Base-by-base conservation (phyloP, 2,888 invertebrate species). In the Zootermopsis nevadensis region DNA sequence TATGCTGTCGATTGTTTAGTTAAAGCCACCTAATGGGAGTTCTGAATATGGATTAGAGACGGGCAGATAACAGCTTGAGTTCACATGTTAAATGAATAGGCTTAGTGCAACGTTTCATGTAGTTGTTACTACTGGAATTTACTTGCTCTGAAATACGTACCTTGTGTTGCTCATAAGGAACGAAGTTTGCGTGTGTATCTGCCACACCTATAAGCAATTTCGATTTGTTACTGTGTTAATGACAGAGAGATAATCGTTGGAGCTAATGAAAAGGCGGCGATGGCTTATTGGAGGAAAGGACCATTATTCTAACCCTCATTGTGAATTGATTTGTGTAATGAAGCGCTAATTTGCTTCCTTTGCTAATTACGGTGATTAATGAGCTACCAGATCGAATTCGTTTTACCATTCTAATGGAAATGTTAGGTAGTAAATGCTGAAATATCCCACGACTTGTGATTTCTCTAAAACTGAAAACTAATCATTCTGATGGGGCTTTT, bases 131-230 rank as follows among this genome's bases (percentile, higher is more conserved):
- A 38, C 38, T 4, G 10, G 38, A 38, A 7, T 4, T 10, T 38
- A 38, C 10, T 38, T 4, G 38, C 38, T 48, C 15, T 48, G 48
- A 48, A 19, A 3, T 19, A 15, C 48, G 15, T 48, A 48, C 0
- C 15, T 19, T 48, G 60, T 60, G 27, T n/a, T 0, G 60, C 60
- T n/a, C 60, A 60, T 60, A 2, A 60, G n/a, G 60, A n/a, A 0
- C 12, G 60, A 27, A 24, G 38, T 22, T 74, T 74, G 74, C 74
- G 74, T 74, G 74, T 35, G 3, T n/a, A n/a, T 38, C 24, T 7
- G 74, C 74, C 74, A 74, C 74, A 74, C 74, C 74, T 74, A 35
- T 74, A 74, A 74, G 35, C 8, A 19, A n/a, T 24, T 74, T 74
- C 33, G 74, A 33, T 42, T 74, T 42, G 74, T 38, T 74, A 38